Evolutionary conservation across 2,797 vertebrate genomes (phyloP).

Genomic region (Leptodactylus fallax): DNA sequence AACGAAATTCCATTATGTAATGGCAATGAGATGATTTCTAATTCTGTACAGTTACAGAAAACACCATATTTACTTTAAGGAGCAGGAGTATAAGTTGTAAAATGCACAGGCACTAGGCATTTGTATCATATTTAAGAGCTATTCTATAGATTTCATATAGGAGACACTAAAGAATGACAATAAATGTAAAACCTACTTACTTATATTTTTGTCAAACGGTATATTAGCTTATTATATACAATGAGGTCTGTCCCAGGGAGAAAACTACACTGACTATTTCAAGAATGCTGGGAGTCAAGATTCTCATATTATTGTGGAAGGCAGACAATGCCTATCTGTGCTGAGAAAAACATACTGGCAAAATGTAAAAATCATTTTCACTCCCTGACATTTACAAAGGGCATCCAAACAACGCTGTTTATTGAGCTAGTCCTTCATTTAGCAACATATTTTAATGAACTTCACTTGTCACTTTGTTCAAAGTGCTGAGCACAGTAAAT

Average conservation of each 20-base stretch:
- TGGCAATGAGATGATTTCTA: no score
- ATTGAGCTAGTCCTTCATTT: constrained; percentile 20
- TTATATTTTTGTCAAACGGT: no score
- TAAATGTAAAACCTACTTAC: no score
- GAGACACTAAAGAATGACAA: no score
- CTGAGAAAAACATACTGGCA: background rate
- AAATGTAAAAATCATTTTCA: constrained; percentile 26
- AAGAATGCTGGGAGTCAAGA: background rate
- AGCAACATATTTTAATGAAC: constrained; percentile 8
- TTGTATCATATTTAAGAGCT: no score
- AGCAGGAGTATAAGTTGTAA: no score
- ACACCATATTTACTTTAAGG: no score
- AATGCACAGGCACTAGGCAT: no score
- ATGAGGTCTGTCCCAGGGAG: background rate
- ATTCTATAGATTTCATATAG: no score
- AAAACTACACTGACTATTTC: background rate
- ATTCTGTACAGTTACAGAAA: no score
- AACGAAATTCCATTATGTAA: no score
- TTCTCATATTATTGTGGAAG: constrained; percentile 21
- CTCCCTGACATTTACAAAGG: constrained; percentile 58
- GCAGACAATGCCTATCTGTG: constrained; percentile 55
- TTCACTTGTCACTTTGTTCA: background rate
- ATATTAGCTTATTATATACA: no score
- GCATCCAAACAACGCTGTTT: constrained; percentile 30
- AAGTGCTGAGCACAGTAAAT: constrained; percentile 24